Evolutionary conservation across 2,113 vertebrate genomes (phyloP), one percentile per base, ranked within the genome.

Genomic region (Dasyornis broadbenti): DNA sequence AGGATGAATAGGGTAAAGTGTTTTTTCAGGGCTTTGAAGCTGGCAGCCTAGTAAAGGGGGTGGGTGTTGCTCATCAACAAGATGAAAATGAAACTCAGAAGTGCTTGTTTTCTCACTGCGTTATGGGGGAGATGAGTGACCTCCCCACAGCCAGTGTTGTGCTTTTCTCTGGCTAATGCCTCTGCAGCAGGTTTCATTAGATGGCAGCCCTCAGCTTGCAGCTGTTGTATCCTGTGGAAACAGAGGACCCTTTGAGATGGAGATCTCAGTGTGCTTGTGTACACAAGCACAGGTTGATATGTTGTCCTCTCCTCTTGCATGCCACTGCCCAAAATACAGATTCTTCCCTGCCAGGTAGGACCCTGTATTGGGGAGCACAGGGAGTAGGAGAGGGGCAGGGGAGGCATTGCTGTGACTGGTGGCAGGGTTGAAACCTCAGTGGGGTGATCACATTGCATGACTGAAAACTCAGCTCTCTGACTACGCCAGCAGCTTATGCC

Each of bases 1-100:
- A 83, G 69, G 64, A 91, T 97, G 76, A 96, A 96, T 94, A 76
- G 49, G 39, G 54, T 82, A 3, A 90, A 94, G 89, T 93, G 82
- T 85, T 77, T 96, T 71, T 68, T 78, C 59, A 85, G 89, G 56
- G 39, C 90, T 97, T 93, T 96, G 90, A 97, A 94, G 86, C 56
- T 88, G 86, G 89, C 66, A 95, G 83, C 47, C 60, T 60, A 26
- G n/a, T 78, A 40, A 57, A 94, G 70, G 69, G 42, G 37, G 64
- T 82, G 82, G 53, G 52, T 66, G 83, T 83, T 91, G 22, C 86
- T 90, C 60, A 71, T 91, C 76, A 92, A 56, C 78, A 88, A 54
- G 40, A 83, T 75, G 56, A 61, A 88, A 93, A 77, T 65, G 59
- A 66, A 90, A 85, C 66, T 79, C 61, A 18, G 39, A 37, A 72